Evolutionary conservation across 2,113 vertebrate species (phyloP).

Genomic region (Dryoscopus gambensis): DNA sequence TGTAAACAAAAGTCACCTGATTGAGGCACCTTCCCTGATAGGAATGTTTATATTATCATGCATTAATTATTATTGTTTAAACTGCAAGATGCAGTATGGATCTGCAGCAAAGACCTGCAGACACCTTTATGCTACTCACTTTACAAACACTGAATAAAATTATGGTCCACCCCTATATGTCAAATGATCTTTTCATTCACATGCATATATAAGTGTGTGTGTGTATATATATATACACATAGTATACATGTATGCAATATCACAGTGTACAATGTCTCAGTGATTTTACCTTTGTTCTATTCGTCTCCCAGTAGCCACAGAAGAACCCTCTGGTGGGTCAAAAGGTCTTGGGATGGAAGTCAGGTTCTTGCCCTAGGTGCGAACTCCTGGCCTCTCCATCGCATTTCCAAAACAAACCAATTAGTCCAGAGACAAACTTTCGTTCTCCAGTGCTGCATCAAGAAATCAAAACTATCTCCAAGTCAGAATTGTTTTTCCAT

Average conservation of each 20-base stretch:
- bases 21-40: background rate
- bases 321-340: background rate
- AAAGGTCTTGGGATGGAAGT: background rate
- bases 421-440: background rate
- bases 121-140: background rate
- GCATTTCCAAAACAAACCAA: background rate
- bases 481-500: background rate
- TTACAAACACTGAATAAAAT: background rate
- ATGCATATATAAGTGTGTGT: background rate
- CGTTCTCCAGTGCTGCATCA: fast-evolving
- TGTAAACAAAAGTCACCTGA: background rate
- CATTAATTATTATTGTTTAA: background rate
- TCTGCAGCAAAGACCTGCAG: background rate
- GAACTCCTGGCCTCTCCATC: background rate
- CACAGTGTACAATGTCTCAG: background rate
- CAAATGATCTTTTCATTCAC: background rate
- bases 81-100: background rate
- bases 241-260: background rate
- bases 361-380: background rate
- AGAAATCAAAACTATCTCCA: background rate
- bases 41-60: background rate
- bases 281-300: background rate
- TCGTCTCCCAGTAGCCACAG: background rate
- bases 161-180: background rate
- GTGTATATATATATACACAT: background rate